These are phyloP conservation scores for Muscina levida DNA, from an alignment of 2,888 invertebrate genomes.

Conservation along the genomic window DNA sequence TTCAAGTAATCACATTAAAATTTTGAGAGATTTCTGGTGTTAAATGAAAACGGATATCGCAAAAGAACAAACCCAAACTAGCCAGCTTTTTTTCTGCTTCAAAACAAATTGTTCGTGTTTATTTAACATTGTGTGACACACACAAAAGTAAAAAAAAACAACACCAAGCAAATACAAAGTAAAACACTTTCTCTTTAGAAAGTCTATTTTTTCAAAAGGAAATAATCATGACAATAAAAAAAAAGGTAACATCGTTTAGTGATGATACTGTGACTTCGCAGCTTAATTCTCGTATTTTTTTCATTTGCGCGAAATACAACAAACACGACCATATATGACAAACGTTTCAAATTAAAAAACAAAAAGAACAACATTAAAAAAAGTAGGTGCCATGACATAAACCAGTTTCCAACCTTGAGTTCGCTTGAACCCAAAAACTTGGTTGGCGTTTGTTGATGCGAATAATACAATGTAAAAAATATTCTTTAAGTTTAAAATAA, in stretches of 20 bases:
- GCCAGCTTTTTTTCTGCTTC: too few relatives aligned
- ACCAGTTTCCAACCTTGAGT: conserved; percentile 6
- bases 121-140: too few relatives aligned
- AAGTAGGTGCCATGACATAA: conserved; percentile 8
- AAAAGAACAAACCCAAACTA: too few relatives aligned
- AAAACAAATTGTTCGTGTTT: too few relatives aligned
- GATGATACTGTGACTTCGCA: neutral
- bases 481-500: too few relatives aligned
- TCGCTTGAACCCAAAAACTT: conserved; percentile 13
- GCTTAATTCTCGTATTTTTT: conserved; percentile 66
- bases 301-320: conserved; percentile 60
- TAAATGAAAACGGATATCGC: too few relatives aligned
- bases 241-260: neutral
- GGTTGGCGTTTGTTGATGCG: neutral
- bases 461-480: neutral
- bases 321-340: neutral
- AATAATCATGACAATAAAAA: conserved; percentile 5
- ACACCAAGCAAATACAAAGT: neutral
- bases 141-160: neutral
- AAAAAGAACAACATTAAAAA: too few relatives aligned
- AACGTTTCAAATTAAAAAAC: too few relatives aligned
- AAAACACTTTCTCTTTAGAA: conserved; percentile 63
- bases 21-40: too few relatives aligned
- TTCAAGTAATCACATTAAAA: too few relatives aligned
- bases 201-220: conserved; percentile 51